A percentile compares a stretch with the other conserved stretches of the same genome.
Evolutionary conservation across 2,888 invertebrate genomes (phyloP).

Genomic region (Temnothorax ravouxi): DNA sequence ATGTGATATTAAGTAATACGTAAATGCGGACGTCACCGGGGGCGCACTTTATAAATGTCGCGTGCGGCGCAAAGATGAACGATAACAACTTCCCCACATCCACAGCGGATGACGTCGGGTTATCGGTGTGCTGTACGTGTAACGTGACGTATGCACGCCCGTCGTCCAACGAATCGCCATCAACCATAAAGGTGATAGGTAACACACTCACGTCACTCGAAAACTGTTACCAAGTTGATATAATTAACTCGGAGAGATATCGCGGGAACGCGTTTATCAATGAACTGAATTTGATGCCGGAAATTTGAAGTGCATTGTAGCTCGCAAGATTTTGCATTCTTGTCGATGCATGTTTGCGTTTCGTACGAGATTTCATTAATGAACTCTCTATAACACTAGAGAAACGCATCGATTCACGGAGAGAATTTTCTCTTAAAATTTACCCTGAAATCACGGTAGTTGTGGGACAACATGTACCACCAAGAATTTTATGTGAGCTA

Average conservation of each 20-base stretch:
- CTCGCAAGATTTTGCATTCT: background rate
- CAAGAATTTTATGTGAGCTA: too few relatives aligned
- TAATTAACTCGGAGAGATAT: slow-evolving; percentile 48
- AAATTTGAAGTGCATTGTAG: background rate
- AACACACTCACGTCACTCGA: slow-evolving; percentile 57
- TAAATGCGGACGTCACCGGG: slow-evolving; percentile 36
- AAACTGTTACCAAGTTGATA: slow-evolving; percentile 51
- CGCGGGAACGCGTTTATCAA: slow-evolving; percentile 19
- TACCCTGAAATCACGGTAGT: too few relatives aligned
- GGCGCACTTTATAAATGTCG: slow-evolving; percentile 49
- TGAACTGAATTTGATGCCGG: background rate
- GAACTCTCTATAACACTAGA: background rate
- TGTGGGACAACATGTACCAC: too few relatives aligned
- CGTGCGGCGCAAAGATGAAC: slow-evolving; percentile 49
- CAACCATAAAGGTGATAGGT: slow-evolving; percentile 54
- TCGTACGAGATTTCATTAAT: slow-evolving; percentile 3
- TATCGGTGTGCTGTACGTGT: slow-evolving; percentile 35
- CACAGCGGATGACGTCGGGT: slow-evolving; percentile 34
- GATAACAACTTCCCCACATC: slow-evolving; percentile 42
- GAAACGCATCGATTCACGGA: background rate
- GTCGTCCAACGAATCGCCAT: slow-evolving; percentile 47
- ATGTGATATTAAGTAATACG: slow-evolving; percentile 52
- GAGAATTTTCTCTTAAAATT: too few relatives aligned
- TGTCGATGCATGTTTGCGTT: background rate
- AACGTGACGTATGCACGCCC: slow-evolving; percentile 42